A percentile compares a stretch with the other conserved stretches of the same genome.
Evolutionary conservation across 1,140 invertebrate genomes (phyloP).

Genomic region (Trinorchestia longiramus): DNA sequence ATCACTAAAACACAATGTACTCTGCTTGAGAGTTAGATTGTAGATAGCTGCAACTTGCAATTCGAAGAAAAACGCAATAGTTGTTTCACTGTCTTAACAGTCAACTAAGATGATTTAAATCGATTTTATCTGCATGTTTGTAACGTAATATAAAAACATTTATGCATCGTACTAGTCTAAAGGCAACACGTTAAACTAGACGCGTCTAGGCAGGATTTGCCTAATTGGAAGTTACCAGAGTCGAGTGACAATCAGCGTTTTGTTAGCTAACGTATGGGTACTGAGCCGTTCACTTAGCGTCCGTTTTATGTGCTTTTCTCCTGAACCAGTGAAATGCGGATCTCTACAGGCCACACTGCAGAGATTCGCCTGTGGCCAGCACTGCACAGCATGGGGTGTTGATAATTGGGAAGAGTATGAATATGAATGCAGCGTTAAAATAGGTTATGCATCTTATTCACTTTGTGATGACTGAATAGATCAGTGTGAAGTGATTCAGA

Average conservation of each 20-base stretch:
- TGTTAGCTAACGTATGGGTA: background rate
- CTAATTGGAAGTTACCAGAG: background rate
- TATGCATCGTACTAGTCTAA: background rate
- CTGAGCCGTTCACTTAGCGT: background rate
- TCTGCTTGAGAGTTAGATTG: background rate
- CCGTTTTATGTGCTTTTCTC: background rate
- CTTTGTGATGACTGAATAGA: background rate
- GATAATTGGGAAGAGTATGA: background rate
- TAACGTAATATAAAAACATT: background rate
- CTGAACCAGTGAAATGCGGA: background rate
- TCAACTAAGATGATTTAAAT: background rate
- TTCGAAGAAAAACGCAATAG: background rate
- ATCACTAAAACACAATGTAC: background rate
- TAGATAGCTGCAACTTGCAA: background rate
- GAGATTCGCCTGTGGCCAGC: too few relatives aligned
- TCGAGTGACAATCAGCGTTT: background rate
- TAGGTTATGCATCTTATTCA: background rate
- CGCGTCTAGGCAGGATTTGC: background rate
- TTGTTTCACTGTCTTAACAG: background rate
- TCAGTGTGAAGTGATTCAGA: background rate
- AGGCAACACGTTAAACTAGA: background rate
- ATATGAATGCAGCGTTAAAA: background rate
- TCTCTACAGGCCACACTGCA: background rate
- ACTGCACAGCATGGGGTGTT: background rate
- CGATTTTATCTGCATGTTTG: background rate